Base-by-base conservation (phyloP, 1,140 invertebrate species). In the Xylocopa sonorina region DNA sequence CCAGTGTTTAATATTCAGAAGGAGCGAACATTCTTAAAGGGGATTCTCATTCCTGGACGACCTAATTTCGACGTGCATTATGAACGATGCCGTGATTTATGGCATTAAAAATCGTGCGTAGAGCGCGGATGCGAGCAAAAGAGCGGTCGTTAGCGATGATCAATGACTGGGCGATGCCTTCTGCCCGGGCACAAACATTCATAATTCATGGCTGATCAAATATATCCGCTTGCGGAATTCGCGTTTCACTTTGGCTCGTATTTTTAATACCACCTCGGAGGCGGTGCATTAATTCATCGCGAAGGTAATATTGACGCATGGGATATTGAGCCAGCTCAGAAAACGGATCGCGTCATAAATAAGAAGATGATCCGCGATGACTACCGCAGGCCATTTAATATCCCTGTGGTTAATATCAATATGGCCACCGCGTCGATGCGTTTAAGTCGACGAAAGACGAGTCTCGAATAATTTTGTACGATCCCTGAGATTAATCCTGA, bases 171-270 rank as follows among this genome's bases (percentile, higher is more conserved):
- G 32, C 14, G 32, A 53, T 14, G 46, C 46, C 46, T 71, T 48
- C 43, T 34, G 48, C 0, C 27, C n/a, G 18, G 9, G n/a, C n/a
- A 34, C 10, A 73, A 50, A 50, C 57, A 62, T 62, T 73, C 16
- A 73, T 62, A 60, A 73, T 73, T 62, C 69, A 73, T 62, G 21
- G 18, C 41, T n/a, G 55, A 50, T 73, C 57, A 57, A 50, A 62
- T 62, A 73, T 34, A 62, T 62, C 48, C 38, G 27, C 6, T 32
- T 3, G 50, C 60, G 10, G 67, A 50, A 73, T 73, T 38, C 12
- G 1, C 21, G n/a, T 60, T 50, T 60, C 21, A 16, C 32, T 50
- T 6, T n/a, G 16, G 16, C n/a, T n/a, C 29, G 46, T 50, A 60
- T 41, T 73, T 62, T 62, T 73, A 50, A 58, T 41, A 62, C 62